These are phyloP conservation scores for Phymorhynchus buccinoides DNA, from an alignment of 1,140 invertebrate species.

Conservation along the genomic window DNA sequence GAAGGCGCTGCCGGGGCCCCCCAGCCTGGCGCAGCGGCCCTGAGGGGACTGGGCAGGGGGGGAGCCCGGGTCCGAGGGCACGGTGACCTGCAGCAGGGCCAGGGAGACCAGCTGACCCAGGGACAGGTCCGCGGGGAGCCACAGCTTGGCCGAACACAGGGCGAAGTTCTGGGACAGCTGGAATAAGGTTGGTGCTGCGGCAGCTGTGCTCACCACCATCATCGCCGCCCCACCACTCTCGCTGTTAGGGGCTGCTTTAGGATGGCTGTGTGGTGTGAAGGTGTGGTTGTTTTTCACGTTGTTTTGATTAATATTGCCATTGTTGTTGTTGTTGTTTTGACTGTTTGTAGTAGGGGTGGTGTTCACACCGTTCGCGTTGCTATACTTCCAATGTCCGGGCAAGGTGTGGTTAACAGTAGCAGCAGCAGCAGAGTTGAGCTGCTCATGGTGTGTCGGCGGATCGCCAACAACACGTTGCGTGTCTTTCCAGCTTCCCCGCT, in stretches of 20 bases:
- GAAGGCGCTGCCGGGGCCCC: slow-evolving; percentile 61
- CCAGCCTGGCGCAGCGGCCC: slow-evolving; percentile 51
- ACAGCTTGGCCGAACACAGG: slow-evolving; percentile 34
- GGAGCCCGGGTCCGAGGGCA: slow-evolving; percentile 32
- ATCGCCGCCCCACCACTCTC: not conserved
- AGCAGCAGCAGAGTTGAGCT: not conserved
- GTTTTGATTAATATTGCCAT: not conserved
- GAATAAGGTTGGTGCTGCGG: slow-evolving; percentile 26
- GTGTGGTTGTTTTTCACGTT: not conserved
- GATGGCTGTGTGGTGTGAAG: not conserved
- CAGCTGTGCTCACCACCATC: not conserved
- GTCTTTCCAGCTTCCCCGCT: not conserved
- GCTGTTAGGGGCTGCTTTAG: not conserved
- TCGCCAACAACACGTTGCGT: not conserved
- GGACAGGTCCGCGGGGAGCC: not conserved
- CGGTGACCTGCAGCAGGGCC: slow-evolving; percentile 8
- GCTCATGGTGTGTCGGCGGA: no score
- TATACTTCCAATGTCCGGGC: slow-evolving; percentile 41
- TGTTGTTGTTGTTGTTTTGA: slow-evolving; percentile 2
- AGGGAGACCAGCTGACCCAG: not conserved
- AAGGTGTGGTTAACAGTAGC: slow-evolving; percentile 23
- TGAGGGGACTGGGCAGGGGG: slow-evolving; percentile 40
- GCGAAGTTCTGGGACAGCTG: slow-evolving; percentile 42
- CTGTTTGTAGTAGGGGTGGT: not conserved
- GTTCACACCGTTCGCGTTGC: not conserved